phyloP scores from a whole-genome alignment of 2,888 invertebrate genomes.

The Chironomus riparius region DNA sequence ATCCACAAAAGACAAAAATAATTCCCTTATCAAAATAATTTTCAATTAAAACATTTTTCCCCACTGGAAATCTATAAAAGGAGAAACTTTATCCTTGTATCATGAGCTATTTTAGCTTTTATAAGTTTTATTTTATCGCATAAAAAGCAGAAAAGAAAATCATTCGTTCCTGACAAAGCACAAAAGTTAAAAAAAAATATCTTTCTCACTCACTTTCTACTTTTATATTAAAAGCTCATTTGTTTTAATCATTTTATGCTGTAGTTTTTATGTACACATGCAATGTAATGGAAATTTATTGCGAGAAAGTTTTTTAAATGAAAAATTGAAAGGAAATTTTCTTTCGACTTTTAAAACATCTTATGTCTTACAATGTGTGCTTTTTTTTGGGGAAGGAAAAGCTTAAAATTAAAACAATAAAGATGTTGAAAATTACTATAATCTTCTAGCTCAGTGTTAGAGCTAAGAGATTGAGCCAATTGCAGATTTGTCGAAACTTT shows the following conservation, averaged over 20 bases:
- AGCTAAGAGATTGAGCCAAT: too few relatives aligned
- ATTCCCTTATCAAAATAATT: too few relatives aligned
- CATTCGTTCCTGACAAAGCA: not conserved
- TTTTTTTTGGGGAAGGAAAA: not conserved
- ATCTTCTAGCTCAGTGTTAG: too few relatives aligned
- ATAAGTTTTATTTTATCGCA: not conserved
- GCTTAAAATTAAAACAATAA: not conserved
- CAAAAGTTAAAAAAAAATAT: not conserved
- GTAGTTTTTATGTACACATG: not conserved
- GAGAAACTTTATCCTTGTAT: too few relatives aligned
- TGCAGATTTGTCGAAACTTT: too few relatives aligned
- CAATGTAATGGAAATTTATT: not conserved
- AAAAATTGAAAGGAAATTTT: not conserved
- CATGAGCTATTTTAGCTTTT: not conserved
- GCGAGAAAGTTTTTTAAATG: not conserved
- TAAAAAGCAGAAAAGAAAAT: not conserved
- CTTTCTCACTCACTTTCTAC: not conserved
- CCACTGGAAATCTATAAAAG: too few relatives aligned
- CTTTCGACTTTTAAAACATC: not conserved
- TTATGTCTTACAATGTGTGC: not conserved
- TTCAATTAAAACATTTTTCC: too few relatives aligned
- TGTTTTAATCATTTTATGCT: conserved; percentile 8
- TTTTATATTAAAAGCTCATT: conserved; percentile 3
- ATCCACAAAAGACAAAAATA: too few relatives aligned
- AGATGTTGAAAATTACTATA: too few relatives aligned